Percentiles rank a stretch among this genome's conserved stretches.
These are phyloP conservation scores for Tragulus kanchil DNA, from an alignment of 2,113 vertebrate genomes.

Conservation along the genomic window DNA sequence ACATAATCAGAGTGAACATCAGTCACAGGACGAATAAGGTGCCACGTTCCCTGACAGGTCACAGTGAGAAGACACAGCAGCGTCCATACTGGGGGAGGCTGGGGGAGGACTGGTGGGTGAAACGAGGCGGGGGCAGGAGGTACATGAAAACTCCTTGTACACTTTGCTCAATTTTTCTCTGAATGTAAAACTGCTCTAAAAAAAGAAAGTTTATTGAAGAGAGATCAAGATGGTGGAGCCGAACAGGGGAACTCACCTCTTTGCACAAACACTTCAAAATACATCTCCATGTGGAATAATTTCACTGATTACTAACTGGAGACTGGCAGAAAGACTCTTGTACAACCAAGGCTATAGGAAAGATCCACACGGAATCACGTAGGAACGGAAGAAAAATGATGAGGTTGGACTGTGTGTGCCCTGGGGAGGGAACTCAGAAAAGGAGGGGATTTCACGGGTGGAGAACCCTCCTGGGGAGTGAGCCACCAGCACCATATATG, in stretches of 20 bases:
- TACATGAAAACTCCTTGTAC: not conserved
- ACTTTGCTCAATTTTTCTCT: not conserved
- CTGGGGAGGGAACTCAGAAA: not conserved
- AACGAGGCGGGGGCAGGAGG: not conserved
- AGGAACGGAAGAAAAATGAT: not conserved
- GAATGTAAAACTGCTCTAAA: slow-evolving; percentile 4
- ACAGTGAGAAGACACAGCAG: not conserved
- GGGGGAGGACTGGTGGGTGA: not conserved
- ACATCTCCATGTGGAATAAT: not conserved
- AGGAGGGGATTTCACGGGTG: not conserved
- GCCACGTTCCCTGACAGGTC: not conserved
- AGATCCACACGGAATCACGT: not conserved
- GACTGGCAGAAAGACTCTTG: not conserved
- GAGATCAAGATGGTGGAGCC: not conserved
- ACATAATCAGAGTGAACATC: not conserved
- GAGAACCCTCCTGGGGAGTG: not conserved
- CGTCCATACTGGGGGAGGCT: not conserved
- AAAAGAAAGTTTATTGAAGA: not conserved
- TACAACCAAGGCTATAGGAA: not conserved
- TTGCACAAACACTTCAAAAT: not conserved
- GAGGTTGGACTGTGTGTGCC: not conserved
- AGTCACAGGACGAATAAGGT: not conserved
- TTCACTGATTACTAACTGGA: not conserved
- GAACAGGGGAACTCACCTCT: not conserved
- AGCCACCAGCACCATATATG: not conserved